phyloP scores from a whole-genome alignment of 1,140 invertebrate species.

The Leptinotarsa lineolata region DNA sequence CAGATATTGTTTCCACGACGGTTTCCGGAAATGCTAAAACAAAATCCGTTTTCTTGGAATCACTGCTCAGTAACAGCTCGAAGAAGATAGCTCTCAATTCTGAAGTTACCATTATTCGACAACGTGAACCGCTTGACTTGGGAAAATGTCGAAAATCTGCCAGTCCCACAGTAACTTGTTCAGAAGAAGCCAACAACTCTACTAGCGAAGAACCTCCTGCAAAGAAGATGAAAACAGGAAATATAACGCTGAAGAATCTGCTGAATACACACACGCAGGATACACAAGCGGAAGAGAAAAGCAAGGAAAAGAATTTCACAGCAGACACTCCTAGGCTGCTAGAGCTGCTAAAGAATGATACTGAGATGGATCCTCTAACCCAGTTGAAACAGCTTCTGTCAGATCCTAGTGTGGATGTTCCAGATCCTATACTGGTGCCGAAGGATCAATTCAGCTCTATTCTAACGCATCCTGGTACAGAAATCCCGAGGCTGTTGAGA shows the following conservation, averaged over 20 bases:
- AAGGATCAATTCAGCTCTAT: constrained; percentile 72
- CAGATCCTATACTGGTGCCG: constrained; percentile 79
- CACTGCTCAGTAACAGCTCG: constrained; percentile 59
- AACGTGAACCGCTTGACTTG: constrained; percentile 69
- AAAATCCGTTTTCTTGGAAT: constrained; percentile 62
- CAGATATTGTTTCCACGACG: constrained; percentile 60
- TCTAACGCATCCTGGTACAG: constrained; percentile 71
- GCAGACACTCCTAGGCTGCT: constrained; percentile 52
- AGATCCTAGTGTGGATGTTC: constrained; percentile 71
- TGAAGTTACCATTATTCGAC: constrained; percentile 61
- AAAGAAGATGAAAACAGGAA: constrained; percentile 62
- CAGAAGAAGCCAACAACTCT: constrained; percentile 59
- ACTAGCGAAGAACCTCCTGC: constrained; percentile 58
- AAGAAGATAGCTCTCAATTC: constrained; percentile 62
- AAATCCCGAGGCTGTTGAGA: constrained; percentile 74
- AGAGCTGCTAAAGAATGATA: constrained; percentile 57
- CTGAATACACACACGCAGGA: constrained; percentile 54
- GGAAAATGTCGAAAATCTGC: constrained; percentile 66
- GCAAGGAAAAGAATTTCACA: constrained; percentile 35
- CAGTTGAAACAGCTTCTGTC: constrained; percentile 74
- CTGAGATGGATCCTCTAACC: constrained; percentile 67
- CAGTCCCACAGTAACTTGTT: constrained; percentile 65
- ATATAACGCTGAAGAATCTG: constrained; percentile 56
- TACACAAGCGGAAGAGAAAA: constrained; percentile 49
- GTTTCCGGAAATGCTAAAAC: constrained; percentile 56